Percentiles rank a stretch among this genome's conserved stretches.
Evolutionary conservation across 35 echinoderm and acorn worm genomes (phyloP).

Genomic region (Lytechinus variegatus): DNA sequence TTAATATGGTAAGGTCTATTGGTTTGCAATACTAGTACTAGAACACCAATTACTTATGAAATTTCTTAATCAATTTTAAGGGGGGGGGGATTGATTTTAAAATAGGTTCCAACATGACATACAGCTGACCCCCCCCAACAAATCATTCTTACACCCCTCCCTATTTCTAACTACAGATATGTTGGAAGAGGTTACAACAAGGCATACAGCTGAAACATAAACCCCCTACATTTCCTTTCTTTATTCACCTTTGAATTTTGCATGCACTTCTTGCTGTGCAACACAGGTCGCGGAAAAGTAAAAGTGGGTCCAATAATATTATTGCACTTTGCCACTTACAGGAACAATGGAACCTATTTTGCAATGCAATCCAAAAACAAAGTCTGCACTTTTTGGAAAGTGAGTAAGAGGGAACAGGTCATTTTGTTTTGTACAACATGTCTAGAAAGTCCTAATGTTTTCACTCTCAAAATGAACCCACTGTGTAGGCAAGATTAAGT

Average conservation of each 20-base stretch:
- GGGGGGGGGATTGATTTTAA: too few relatives aligned
- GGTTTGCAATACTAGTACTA: too few relatives aligned
- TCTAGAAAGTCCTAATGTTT: slow-evolving; percentile 13
- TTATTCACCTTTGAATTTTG: background rate
- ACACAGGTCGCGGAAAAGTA: background rate
- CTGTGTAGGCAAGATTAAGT: background rate
- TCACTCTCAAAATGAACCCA: background rate
- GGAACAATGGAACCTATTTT: slow-evolving; percentile 28
- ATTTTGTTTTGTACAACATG: background rate
- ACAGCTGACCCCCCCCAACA: too few relatives aligned
- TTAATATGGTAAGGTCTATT: too few relatives aligned
- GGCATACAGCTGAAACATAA: too few relatives aligned
- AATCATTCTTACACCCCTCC: too few relatives aligned
- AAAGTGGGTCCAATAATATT: slow-evolving; percentile 31
- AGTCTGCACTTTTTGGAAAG: slow-evolving; percentile 33
- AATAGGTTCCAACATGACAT: too few relatives aligned
- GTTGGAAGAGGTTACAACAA: too few relatives aligned
- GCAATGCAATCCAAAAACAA: slow-evolving; percentile 19
- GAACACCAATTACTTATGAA: too few relatives aligned
- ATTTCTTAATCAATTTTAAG: too few relatives aligned
- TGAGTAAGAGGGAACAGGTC: background rate
- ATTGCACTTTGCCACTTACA: background rate
- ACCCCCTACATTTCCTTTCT: background rate
- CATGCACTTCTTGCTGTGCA: background rate
- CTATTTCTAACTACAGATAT: too few relatives aligned